phyloP scores from a whole-genome alignment of 2,888 invertebrate genomes.

The Isotomurus palustris region DNA sequence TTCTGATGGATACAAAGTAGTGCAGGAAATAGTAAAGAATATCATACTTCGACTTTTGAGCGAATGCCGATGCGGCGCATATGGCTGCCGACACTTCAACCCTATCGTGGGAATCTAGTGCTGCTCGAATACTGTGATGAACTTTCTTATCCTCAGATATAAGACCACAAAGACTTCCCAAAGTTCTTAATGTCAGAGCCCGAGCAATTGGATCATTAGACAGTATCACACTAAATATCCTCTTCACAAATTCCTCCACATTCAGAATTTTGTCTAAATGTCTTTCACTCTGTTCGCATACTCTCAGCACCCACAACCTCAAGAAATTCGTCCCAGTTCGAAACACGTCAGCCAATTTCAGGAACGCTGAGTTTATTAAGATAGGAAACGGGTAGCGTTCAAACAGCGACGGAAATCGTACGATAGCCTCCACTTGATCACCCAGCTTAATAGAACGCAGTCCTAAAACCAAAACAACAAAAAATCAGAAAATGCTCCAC shows the following conservation, averaged over 20 bases:
- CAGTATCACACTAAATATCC: constrained; percentile 89
- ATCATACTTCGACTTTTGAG: constrained; percentile 80
- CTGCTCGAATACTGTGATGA: constrained; percentile 87
- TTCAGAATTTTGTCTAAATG: constrained; percentile 93
- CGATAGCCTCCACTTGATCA: constrained; percentile 96
- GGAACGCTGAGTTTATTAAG: constrained; percentile 89
- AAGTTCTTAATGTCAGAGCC: constrained; percentile 78
- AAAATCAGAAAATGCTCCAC: neutral
- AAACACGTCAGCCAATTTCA: constrained; percentile 93
- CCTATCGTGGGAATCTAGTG: constrained; percentile 88
- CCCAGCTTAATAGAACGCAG: constrained; percentile 85
- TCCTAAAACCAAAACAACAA: constrained; percentile 60
- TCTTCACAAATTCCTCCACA: constrained; percentile 85
- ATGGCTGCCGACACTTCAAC: constrained; percentile 96
- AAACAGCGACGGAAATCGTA: constrained; percentile 87
- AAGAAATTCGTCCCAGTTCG: constrained; percentile 83
- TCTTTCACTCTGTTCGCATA: constrained; percentile 92
- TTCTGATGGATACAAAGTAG: constrained; percentile 5
- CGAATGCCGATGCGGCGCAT: constrained; percentile 89
- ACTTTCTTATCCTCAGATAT: constrained; percentile 91
- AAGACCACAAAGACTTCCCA: constrained; percentile 87
- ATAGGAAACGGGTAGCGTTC: constrained; percentile 98
- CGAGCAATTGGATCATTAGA: constrained; percentile 96
- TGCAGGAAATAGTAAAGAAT: neutral
- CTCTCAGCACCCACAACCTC: constrained; percentile 83